phyloP scores from a whole-genome alignment of 2,888 invertebrate species.

The Mystacides longicornis region DNA sequence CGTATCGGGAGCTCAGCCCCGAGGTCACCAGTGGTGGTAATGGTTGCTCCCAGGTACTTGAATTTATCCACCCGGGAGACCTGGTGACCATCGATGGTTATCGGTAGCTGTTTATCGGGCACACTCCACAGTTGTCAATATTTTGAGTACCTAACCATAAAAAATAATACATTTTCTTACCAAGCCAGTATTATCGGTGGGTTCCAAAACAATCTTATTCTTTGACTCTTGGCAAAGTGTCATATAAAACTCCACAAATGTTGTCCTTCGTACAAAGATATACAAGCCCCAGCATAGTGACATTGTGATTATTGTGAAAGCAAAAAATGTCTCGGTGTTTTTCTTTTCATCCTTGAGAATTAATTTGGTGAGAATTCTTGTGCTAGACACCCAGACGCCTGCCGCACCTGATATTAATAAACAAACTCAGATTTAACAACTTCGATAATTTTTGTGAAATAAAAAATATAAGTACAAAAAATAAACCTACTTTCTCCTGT shows the following conservation, averaged over 20 bases:
- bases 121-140: no score
- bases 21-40: no score
- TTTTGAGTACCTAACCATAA: no score
- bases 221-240: slow-evolving; percentile 65
- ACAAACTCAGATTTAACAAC: no score
- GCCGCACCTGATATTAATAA: slow-evolving; percentile 59
- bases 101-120: no score
- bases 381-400: slow-evolving; percentile 79
- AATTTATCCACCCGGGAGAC: no score
- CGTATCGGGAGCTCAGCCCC: no score
- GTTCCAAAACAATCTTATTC: slow-evolving; percentile 72
- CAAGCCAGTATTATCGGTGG: slow-evolving; percentile 77
- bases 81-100: no score
- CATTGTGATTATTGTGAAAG: slow-evolving; percentile 69
- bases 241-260: slow-evolving; percentile 78
- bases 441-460: background rate
- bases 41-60: no score
- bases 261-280: slow-evolving; percentile 67
- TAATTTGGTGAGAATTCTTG: slow-evolving; percentile 77
- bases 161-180: slow-evolving; percentile 51
- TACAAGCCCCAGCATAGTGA: slow-evolving; percentile 72
- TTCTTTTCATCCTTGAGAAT: slow-evolving; percentile 66
- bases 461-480: background rate
- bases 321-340: slow-evolving; percentile 83
- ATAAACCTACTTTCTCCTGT: slow-evolving; percentile 74